These are phyloP conservation scores for Percopsis omiscomaycus DNA, from an alignment of 2,797 vertebrate genomes.

Conservation along the genomic window DNA sequence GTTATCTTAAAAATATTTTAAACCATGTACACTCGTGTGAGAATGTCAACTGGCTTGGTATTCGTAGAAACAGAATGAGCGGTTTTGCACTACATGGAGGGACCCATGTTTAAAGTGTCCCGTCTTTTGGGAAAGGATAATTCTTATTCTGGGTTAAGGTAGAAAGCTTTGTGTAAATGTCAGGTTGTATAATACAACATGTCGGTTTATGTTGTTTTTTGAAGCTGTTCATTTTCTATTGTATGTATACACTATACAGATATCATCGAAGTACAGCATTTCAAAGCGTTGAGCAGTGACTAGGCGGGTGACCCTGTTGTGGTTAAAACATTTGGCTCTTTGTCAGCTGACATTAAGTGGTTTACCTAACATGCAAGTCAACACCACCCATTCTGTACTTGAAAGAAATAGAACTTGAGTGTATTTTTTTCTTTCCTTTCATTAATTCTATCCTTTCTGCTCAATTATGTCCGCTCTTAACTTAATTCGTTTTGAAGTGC, in stretches of 20 bases:
- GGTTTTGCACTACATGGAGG: too few species aligned
- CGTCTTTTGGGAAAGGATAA: neutral
- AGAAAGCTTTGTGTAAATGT: neutral
- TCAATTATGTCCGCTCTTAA: too few species aligned
- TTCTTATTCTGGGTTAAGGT: neutral
- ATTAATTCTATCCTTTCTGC: too few species aligned
- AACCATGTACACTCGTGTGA: too few species aligned
- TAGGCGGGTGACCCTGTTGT: slow-evolving; percentile 4
- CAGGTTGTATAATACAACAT: neutral
- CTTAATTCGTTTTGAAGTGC: too few species aligned
- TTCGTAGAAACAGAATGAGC: too few species aligned
- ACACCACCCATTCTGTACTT: slow-evolving; percentile 22
- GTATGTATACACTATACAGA: too few species aligned
- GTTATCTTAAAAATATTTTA: too few species aligned
- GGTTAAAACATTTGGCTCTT: slow-evolving; percentile 5
- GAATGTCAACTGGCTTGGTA: too few species aligned
- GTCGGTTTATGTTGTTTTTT: neutral
- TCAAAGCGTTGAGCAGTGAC: too few species aligned
- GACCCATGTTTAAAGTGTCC: too few species aligned
- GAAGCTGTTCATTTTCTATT: slow-evolving; percentile 5
- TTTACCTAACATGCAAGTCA: neutral
- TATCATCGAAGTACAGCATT: too few species aligned
- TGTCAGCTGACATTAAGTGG: slow-evolving; percentile 28
- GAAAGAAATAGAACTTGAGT: neutral
- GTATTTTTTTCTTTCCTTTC: neutral